These are phyloP conservation scores for Sinella curviseta DNA, from an alignment of 1,140 invertebrate genomes.

Conservation along the genomic window DNA sequence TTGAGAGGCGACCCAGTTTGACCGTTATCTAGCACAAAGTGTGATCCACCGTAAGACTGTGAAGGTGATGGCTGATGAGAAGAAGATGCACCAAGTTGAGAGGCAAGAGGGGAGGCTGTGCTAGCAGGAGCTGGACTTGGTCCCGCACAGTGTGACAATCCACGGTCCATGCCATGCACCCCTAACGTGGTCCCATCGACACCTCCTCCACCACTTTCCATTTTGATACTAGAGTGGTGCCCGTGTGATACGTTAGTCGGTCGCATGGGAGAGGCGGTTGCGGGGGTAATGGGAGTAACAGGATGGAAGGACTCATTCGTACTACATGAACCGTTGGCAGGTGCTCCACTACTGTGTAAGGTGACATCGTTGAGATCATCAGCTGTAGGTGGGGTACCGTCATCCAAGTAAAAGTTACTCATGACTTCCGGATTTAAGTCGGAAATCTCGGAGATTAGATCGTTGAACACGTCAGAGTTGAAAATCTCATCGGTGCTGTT, in stretches of 20 bases:
- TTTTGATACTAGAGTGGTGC: slow-evolving; percentile 45
- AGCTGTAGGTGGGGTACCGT: slow-evolving; percentile 54
- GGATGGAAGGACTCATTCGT: slow-evolving; percentile 23
- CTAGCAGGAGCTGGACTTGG: slow-evolving; percentile 50
- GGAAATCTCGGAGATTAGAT: slow-evolving; percentile 82
- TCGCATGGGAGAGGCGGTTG: slow-evolving; percentile 20
- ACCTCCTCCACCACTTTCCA: slow-evolving; percentile 46
- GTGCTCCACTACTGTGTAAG: slow-evolving; percentile 43
- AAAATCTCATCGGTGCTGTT: slow-evolving; percentile 78
- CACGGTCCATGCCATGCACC: slow-evolving; percentile 27
- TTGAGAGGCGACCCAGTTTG: slow-evolving; percentile 12
- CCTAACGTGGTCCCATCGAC: slow-evolving; percentile 38
- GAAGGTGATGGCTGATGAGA: slow-evolving; percentile 47
- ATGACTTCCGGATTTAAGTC: slow-evolving; percentile 77
- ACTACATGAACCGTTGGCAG: slow-evolving; percentile 11
- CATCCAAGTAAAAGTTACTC: slow-evolving; percentile 77
- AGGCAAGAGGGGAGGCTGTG: slow-evolving; percentile 47
- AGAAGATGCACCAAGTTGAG: slow-evolving; percentile 47
- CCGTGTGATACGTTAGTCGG: slow-evolving; percentile 18
- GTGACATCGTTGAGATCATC: slow-evolving; percentile 42
- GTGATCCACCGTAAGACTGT: not conserved
- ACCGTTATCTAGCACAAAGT: slow-evolving; percentile 23
- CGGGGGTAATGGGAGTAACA: slow-evolving; percentile 39
- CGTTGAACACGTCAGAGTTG: slow-evolving; percentile 75
- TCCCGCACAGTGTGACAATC: slow-evolving; percentile 44